Evolutionary conservation across 2,797 vertebrate species (phyloP).

Genomic region (Salarias fasciatus): DNA sequence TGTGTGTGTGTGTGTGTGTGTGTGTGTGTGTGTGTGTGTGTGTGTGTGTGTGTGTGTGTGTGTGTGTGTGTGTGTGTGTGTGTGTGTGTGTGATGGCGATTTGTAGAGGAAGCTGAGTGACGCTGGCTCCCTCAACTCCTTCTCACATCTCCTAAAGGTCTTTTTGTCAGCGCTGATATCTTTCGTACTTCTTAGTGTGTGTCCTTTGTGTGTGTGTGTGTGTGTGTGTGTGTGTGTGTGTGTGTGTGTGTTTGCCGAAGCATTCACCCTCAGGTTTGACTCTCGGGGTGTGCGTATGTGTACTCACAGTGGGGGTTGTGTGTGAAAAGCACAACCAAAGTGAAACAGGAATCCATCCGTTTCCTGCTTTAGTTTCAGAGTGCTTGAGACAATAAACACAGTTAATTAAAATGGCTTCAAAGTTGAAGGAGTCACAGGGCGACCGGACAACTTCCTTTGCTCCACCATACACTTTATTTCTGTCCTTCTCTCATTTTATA

Average conservation of each 20-base stretch:
- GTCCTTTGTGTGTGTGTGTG: background rate
- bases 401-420: constrained; percentile 77
- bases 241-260: background rate
- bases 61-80: no score
- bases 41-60: constrained; percentile 17
- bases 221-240: background rate
- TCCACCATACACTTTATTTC: constrained; percentile 34
- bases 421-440: constrained; percentile 71
- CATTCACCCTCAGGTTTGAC: constrained; percentile 21
- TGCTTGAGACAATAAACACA: constrained; percentile 76
- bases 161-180: constrained; percentile 51
- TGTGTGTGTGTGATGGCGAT: constrained; percentile 42
- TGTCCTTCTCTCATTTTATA: constrained; percentile 25
- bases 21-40: constrained; percentile 42
- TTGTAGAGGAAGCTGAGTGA: constrained; percentile 59
- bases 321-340: constrained; percentile 51
- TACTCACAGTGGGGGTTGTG: constrained; percentile 48
- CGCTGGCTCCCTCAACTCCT: constrained; percentile 48
- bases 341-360: constrained; percentile 77
- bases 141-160: constrained; percentile 59
- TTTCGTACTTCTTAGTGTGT: constrained; percentile 29
- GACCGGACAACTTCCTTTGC: constrained; percentile 48
- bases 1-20: constrained; percentile 36
- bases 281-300: constrained; percentile 28
- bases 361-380: constrained; percentile 75